Conservation (phyloP, 2,888 invertebrate species). For the Papilio gigon region DNA sequence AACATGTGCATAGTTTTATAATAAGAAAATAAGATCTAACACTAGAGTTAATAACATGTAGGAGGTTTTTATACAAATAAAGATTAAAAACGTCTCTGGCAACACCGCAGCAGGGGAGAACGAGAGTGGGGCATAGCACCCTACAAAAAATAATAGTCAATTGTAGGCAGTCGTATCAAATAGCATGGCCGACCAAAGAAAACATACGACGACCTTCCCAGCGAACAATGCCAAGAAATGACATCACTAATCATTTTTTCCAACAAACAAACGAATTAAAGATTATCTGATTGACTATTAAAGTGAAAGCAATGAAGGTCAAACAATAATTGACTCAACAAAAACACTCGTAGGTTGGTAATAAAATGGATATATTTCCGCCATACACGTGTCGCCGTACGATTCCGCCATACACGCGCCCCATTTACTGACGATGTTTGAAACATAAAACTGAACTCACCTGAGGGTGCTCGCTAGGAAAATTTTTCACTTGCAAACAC, state of each 20-base stretch:
- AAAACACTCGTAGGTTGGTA: background rate
- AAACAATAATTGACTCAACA: background rate
- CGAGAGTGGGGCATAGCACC: too few relatives aligned
- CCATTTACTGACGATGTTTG: conserved; percentile 26
- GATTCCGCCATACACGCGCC: conserved; percentile 7
- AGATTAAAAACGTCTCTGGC: too few relatives aligned
- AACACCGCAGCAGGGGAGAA: too few relatives aligned
- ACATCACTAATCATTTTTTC: background rate
- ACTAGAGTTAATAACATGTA: too few relatives aligned
- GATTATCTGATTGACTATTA: background rate
- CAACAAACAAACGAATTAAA: background rate
- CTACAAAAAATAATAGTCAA: too few relatives aligned
- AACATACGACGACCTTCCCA: too few relatives aligned
- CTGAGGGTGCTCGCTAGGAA: conserved; percentile 26
- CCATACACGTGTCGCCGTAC: conserved; percentile 9
- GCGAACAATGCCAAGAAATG: too few relatives aligned
- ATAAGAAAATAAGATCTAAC: too few relatives aligned
- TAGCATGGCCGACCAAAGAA: too few relatives aligned
- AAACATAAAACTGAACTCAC: conserved; percentile 23
- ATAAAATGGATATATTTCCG: conserved; percentile 13
- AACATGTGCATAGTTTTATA: too few relatives aligned
- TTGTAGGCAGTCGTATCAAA: too few relatives aligned
- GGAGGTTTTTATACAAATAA: too few relatives aligned
- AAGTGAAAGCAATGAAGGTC: conserved; percentile 2
- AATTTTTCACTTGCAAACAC: conserved; percentile 31